phyloP scores from a whole-genome alignment of 2,888 invertebrate genomes.

The Villa cingulata region DNA sequence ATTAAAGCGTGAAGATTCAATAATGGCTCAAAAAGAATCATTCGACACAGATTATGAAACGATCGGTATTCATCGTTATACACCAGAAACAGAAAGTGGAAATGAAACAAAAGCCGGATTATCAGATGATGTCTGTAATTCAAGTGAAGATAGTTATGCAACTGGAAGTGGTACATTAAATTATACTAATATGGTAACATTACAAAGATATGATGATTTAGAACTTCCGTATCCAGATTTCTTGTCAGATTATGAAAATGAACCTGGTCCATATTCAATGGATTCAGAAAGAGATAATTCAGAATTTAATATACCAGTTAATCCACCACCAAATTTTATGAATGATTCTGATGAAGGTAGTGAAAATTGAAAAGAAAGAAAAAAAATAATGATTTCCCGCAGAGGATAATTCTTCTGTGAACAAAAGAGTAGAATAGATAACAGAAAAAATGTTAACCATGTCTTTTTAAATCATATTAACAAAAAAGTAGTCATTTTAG shows the following conservation, averaged over 20 bases:
- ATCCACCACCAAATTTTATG: conserved; percentile 63
- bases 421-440: no score
- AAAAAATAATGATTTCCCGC: no score
- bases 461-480: no score
- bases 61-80: conserved; percentile 10
- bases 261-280: conserved; percentile 36
- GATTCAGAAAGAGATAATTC: conserved; percentile 53
- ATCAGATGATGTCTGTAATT: conserved; percentile 34
- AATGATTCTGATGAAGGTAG: conserved; percentile 53
- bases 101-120: conserved; percentile 30
- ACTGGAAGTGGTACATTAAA: conserved; percentile 19
- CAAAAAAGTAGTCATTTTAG: no score
- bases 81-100: conserved; percentile 25
- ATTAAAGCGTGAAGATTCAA: conserved; percentile 32
- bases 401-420: no score
- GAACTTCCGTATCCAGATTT: conserved; percentile 39
- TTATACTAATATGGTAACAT: background rate
- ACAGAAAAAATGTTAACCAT: no score
- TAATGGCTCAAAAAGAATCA: conserved; percentile 15
- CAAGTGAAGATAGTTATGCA: conserved; percentile 32
- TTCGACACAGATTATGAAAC: conserved; percentile 14
- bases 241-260: conserved; percentile 40
- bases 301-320: conserved; percentile 61
- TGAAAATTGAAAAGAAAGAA: conserved; percentile 24
- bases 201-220: conserved; percentile 30